A percentile compares a stretch with the other conserved stretches of the same genome.
These are phyloP conservation scores for Tribolium madens DNA, from an alignment of 1,140 invertebrate genomes.

Conservation along the genomic window DNA sequence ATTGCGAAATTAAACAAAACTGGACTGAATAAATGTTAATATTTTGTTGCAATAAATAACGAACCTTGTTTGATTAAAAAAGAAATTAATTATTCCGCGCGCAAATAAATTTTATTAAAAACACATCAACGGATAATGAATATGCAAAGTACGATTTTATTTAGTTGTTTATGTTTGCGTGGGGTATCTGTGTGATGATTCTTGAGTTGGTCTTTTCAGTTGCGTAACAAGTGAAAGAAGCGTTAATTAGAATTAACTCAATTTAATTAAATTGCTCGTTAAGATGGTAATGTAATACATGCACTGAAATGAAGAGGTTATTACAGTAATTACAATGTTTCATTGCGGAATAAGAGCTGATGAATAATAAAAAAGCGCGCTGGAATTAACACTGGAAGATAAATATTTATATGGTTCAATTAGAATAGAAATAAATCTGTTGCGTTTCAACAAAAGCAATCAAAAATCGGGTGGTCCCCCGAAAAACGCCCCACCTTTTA, in stretches of 20 bases:
- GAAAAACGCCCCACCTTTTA: neutral
- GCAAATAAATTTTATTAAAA: constrained; percentile 7
- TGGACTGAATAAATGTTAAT: constrained; percentile 19
- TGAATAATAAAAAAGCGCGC: neutral
- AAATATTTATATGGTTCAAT: constrained; percentile 31
- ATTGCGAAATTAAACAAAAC: constrained; percentile 17
- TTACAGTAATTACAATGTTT: constrained; percentile 39
- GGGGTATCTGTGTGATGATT: neutral
- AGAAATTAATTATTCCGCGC: neutral
- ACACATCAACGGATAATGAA: neutral
- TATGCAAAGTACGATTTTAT: neutral
- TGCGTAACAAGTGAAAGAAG: constrained; percentile 20
- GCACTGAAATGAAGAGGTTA: constrained; percentile 33
- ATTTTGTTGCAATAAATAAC: constrained; percentile 33
- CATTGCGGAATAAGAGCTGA: constrained; percentile 18
- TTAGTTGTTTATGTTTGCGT: neutral
- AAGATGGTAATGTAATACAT: constrained; percentile 38
- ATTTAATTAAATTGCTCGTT: constrained; percentile 38
- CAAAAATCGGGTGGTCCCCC: neutral
- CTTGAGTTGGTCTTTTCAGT: neutral
- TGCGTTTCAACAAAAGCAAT: constrained; percentile 1
- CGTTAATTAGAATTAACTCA: constrained; percentile 28
- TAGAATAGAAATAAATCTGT: constrained; percentile 30
- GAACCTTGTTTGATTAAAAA: constrained; percentile 27
- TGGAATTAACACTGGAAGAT: constrained; percentile 15